Conservation (phyloP, 2,113 vertebrate species). For the Paratilapia polleni region DNA sequence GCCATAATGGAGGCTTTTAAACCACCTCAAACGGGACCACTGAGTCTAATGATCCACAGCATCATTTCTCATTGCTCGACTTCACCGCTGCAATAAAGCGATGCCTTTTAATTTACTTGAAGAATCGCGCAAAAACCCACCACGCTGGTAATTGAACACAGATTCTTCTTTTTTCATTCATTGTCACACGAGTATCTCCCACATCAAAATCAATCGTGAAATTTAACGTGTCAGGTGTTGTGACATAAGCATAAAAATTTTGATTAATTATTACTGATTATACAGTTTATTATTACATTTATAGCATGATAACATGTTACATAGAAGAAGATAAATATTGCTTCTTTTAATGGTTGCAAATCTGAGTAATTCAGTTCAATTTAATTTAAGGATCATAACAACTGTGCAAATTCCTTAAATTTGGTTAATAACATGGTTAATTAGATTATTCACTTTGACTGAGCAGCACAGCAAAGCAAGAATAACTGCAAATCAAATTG, state of each 20-base stretch:
- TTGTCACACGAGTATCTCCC: constrained; percentile 4
- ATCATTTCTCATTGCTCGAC: constrained; percentile 35
- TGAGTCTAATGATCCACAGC: constrained; percentile 38
- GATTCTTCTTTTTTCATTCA: neutral
- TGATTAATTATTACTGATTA: neutral
- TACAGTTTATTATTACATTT: neutral
- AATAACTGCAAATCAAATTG: neutral
- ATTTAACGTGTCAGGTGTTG: neutral
- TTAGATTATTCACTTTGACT: neutral
- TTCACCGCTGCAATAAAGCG: constrained; percentile 36
- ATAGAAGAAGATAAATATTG: neutral
- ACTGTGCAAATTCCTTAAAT: neutral
- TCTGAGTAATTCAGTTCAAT: neutral
- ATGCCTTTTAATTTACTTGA: constrained; percentile 34
- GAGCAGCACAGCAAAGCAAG: neutral
- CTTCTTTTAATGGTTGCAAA: neutral
- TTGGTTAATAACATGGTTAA: neutral
- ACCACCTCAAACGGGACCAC: constrained; percentile 56
- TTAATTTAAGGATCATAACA: neutral
- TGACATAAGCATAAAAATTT: neutral
- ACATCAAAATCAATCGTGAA: constrained; percentile 11
- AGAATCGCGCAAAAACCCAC: neutral
- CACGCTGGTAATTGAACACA: constrained; percentile 34
- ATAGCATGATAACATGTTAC: neutral
- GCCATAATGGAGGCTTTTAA: constrained; percentile 42